A percentile compares a stretch with the other conserved stretches of the same genome.
Conservation (phyloP, 1,140 invertebrate genomes). For the Ips typographus region DNA sequence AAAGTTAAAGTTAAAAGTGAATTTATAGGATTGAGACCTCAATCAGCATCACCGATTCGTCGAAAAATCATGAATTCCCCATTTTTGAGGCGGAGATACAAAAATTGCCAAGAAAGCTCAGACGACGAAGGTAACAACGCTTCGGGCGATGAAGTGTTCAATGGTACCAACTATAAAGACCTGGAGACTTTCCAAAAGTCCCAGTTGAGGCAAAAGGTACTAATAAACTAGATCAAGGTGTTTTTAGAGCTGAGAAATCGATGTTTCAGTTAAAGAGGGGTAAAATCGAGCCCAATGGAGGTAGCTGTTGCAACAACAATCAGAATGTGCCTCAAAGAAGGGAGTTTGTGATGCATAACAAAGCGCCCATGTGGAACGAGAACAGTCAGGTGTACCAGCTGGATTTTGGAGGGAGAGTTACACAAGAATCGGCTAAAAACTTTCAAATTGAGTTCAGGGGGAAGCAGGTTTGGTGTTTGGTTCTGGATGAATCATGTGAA, state of each 20-base stretch:
- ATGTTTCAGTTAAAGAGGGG: conserved; percentile 63
- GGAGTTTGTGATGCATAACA: conserved; percentile 97
- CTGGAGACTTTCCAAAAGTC: conserved; percentile 94
- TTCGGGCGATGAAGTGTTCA: conserved; percentile 64
- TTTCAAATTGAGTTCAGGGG: conserved; percentile 98
- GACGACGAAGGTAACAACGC: conserved; percentile 74
- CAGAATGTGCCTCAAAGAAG: conserved; percentile 59
- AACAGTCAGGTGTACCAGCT: conserved; percentile 98
- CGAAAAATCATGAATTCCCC: conserved; percentile 80
- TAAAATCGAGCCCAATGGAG: conserved; percentile 61
- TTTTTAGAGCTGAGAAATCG: conserved; percentile 2
- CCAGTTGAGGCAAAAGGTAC: conserved; percentile 89
- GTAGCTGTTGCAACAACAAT: conserved; percentile 50
- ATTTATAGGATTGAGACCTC: conserved; percentile 63
- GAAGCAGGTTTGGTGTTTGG: conserved; percentile 74
- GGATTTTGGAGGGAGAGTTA: conserved; percentile 98
- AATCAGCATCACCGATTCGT: conserved; percentile 77
- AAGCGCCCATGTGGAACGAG: conserved; percentile 99
- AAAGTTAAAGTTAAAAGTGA: background rate
- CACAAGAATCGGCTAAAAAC: conserved; percentile 99
- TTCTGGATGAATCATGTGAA: conserved; percentile 8
- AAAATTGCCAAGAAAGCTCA: conserved; percentile 80
- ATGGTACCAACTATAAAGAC: conserved; percentile 77
- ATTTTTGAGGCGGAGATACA: conserved; percentile 66
- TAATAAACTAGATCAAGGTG: background rate